Evolutionary conservation across 2,797 vertebrate species (phyloP).

Genomic region (Pogoniulus pusillus): DNA sequence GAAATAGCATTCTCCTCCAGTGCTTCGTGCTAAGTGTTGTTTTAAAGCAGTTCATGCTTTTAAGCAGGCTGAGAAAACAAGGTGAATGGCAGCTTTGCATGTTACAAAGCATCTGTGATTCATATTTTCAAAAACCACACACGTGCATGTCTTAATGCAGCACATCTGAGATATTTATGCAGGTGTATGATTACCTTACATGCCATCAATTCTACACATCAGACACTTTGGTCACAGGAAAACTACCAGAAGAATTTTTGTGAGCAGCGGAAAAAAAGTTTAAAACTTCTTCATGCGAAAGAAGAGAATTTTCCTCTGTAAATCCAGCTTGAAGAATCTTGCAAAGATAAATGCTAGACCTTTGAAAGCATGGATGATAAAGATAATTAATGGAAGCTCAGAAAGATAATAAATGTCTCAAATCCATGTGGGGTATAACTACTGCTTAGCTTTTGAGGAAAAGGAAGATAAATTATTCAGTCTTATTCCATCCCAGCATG

Average conservation of each 20-base stretch:
- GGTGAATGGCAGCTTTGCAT: neutral
- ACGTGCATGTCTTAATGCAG: neutral
- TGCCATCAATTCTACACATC: neutral
- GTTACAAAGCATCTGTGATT: neutral
- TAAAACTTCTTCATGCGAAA: slow-evolving; percentile 28
- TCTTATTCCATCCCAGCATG: slow-evolving; percentile 46
- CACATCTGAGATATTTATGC: neutral
- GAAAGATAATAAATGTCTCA: slow-evolving; percentile 57
- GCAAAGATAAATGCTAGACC: slow-evolving; percentile 51
- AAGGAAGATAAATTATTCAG: slow-evolving; percentile 63
- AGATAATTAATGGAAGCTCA: slow-evolving; percentile 64
- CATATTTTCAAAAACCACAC: neutral
- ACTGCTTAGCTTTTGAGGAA: slow-evolving; percentile 58
- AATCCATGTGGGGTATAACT: slow-evolving; percentile 51
- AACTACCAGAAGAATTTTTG: slow-evolving; percentile 3
- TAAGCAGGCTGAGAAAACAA: neutral
- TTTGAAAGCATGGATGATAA: slow-evolving; percentile 61
- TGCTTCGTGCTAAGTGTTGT: neutral
- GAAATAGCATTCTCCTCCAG: neutral
- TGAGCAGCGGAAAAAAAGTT: neutral
- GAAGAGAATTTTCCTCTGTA: slow-evolving; percentile 20
- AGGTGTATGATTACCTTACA: neutral
- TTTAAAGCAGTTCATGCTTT: neutral
- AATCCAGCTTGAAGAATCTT: slow-evolving; percentile 46
- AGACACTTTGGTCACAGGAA: neutral